Evolutionary conservation across 2,113 vertebrate genomes (phyloP).

Genomic region (Phocoena phocoena): DNA sequence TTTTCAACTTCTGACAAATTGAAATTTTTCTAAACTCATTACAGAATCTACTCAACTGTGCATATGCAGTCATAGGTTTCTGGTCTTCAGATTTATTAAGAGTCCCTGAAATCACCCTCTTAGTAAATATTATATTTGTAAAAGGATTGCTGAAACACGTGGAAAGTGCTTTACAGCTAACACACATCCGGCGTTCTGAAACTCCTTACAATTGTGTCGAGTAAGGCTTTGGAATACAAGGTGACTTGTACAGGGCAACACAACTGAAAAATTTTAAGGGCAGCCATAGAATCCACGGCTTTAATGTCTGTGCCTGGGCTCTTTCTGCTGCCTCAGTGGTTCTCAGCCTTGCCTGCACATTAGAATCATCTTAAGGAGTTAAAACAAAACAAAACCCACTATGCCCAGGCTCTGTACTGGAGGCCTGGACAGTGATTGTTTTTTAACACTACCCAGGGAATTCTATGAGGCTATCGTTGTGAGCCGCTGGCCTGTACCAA

Average conservation of each 20-base stretch:
- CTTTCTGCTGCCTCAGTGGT: background rate
- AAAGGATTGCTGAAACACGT: background rate
- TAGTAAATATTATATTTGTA: constrained; percentile 35
- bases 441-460: background rate
- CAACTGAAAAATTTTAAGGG: background rate
- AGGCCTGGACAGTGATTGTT: background rate
- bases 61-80: constrained; percentile 51
- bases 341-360: background rate
- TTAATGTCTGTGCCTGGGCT: background rate
- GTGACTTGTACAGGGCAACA: rapidly evolving
- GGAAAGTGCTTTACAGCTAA: background rate
- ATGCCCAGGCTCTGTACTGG: background rate
- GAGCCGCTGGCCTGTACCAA: background rate
- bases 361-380: background rate
- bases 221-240: background rate
- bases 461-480: background rate
- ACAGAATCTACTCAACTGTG: constrained; percentile 57
- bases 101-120: constrained; percentile 30
- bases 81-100: constrained; percentile 62
- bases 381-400: background rate
- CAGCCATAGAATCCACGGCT: background rate
- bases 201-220: background rate
- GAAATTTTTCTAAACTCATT: constrained; percentile 59
- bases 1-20: constrained; percentile 55
- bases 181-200: background rate